Evolutionary conservation across 2,113 vertebrate species (phyloP).

Genomic region (Ariopsis seemanni): DNA sequence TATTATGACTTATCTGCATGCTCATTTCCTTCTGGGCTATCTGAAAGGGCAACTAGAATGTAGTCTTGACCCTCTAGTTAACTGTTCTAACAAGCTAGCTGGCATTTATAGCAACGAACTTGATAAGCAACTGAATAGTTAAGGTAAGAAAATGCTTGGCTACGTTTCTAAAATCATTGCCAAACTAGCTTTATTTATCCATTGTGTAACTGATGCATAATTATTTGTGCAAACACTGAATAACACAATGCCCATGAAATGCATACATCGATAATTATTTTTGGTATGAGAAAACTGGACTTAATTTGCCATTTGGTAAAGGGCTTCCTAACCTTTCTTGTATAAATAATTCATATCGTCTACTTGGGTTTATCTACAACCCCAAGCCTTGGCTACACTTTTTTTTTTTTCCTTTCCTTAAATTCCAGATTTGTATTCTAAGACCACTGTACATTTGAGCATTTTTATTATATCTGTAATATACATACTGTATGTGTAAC

Average conservation of each 20-base stretch:
- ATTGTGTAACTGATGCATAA: neutral
- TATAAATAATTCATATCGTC: neutral
- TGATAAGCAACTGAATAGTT: slow-evolving; percentile 5
- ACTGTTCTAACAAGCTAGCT: neutral
- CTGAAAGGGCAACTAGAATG: neutral
- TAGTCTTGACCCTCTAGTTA: neutral
- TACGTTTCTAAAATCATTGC: neutral
- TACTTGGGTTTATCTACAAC: neutral
- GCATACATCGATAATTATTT: too few species aligned
- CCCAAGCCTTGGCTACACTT: neutral
- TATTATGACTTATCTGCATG: neutral
- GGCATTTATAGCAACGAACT: neutral
- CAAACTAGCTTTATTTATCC: neutral
- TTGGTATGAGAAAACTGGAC: neutral
- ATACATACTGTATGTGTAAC: neutral
- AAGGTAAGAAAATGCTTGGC: neutral
- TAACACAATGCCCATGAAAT: neutral
- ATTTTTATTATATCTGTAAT: neutral
- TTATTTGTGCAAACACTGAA: neutral
- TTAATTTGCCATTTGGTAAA: neutral
- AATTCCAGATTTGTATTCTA: neutral
- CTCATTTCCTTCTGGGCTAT: neutral
- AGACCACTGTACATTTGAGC: neutral
- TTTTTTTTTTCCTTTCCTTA: neutral
- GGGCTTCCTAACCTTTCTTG: neutral